These are phyloP conservation scores for Enteromius mattozi DNA, from an alignment of 2,797 vertebrate genomes.

Conservation along the genomic window DNA sequence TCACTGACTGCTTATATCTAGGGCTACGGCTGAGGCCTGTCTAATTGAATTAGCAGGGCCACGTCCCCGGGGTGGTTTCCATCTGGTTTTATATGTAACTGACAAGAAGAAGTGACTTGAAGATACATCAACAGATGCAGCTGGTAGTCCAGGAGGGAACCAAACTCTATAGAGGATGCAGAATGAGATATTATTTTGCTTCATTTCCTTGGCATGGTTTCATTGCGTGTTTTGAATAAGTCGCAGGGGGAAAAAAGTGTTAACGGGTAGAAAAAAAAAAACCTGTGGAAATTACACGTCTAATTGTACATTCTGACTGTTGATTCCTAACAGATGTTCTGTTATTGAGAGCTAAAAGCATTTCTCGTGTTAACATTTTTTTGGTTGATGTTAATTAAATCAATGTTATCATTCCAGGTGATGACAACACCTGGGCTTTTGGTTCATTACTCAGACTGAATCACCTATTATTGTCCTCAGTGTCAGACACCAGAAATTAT, in stretches of 20 bases:
- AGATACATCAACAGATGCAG: constrained; percentile 65
- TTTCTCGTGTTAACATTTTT: neutral
- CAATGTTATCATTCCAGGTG: constrained; percentile 21
- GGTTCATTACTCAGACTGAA: constrained; percentile 49
- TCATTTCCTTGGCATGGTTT: constrained; percentile 6
- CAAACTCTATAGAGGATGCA: constrained; percentile 35
- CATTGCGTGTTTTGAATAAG: neutral
- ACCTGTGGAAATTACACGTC: neutral
- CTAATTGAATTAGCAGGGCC: constrained; percentile 78
- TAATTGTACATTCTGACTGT: neutral
- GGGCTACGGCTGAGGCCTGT: constrained; percentile 55
- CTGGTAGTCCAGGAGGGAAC: constrained; percentile 58
- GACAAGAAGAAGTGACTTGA: constrained; percentile 69
- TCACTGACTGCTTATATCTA: constrained; percentile 66
- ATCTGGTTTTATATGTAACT: constrained; percentile 77
- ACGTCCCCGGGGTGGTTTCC: constrained; percentile 74
- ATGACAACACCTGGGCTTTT: constrained; percentile 29
- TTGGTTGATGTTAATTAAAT: constrained; percentile 49
- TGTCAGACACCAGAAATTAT: constrained; percentile 63
- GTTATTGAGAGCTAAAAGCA: neutral
- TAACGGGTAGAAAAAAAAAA: neutral
- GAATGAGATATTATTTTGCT: constrained; percentile 36
- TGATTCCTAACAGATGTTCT: neutral
- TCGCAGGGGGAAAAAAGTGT: too few species aligned
- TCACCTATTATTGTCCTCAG: constrained; percentile 51